Percentiles rank a stretch among this genome's conserved stretches.
These are phyloP conservation scores for Panthera leo DNA, from an alignment of 2,113 vertebrate species.

Conservation along the genomic window DNA sequence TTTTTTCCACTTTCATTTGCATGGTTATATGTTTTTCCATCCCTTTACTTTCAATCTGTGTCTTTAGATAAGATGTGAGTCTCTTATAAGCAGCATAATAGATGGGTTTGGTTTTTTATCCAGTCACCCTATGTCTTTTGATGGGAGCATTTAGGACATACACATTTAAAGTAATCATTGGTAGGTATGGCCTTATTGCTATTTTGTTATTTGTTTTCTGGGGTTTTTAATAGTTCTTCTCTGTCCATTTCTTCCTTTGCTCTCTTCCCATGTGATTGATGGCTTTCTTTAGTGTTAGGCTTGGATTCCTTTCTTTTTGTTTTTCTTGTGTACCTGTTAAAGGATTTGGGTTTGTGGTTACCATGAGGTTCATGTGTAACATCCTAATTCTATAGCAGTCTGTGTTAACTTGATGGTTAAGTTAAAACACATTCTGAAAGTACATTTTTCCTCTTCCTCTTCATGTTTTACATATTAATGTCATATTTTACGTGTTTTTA, in stretches of 20 bases:
- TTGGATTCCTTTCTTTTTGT: not conserved
- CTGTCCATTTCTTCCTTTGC: not conserved
- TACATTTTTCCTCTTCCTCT: not conserved
- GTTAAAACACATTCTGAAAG: not conserved
- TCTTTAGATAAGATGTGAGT: not conserved
- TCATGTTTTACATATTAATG: not conserved
- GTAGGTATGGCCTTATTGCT: not conserved
- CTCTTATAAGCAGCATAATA: not conserved
- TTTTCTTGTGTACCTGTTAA: not conserved
- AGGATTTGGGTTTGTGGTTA: not conserved
- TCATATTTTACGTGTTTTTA: not conserved
- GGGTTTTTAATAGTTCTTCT: not conserved
- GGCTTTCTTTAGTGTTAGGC: not conserved
- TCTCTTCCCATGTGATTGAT: not conserved
- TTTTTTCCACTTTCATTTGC: not conserved
- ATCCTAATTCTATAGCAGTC: not conserved
- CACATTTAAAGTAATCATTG: not conserved
- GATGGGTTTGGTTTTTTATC: not conserved
- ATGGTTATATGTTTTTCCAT: not conserved
- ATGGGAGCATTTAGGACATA: not conserved
- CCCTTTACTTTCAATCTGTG: not conserved
- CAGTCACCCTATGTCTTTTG: not conserved
- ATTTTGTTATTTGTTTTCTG: not conserved
- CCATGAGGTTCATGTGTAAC: not conserved
- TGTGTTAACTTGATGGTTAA: not conserved